phyloP scores from a whole-genome alignment of 2,888 invertebrate genomes.

The Tolmerus cingulatus region DNA sequence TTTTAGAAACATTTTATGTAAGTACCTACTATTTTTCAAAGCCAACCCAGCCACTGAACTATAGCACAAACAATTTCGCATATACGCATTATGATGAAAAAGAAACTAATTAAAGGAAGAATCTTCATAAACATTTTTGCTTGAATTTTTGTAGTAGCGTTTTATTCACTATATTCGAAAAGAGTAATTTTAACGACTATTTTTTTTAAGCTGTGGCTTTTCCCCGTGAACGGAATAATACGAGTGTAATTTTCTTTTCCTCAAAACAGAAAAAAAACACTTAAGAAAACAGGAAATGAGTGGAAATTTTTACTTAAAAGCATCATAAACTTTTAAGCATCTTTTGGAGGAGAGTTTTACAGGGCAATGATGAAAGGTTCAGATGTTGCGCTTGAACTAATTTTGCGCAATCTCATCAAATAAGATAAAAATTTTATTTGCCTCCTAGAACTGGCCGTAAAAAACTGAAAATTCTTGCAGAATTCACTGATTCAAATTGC shows the following conservation, averaged over 20 bases:
- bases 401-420: background rate
- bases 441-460: background rate
- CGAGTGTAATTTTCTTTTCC: background rate
- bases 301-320: background rate
- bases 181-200: background rate
- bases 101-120: background rate
- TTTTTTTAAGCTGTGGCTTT: background rate
- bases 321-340: background rate
- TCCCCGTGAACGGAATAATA: background rate
- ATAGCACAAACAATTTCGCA: background rate
- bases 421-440: background rate
- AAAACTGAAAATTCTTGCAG: background rate
- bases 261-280: background rate
- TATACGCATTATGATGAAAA: background rate
- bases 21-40: background rate
- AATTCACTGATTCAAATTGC: background rate
- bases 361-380: background rate
- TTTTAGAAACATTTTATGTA: background rate
- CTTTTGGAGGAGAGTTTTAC: background rate
- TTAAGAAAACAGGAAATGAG: background rate
- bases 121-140: background rate
- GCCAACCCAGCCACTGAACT: background rate
- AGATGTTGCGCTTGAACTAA: background rate
- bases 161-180: background rate
- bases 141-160: background rate